These are phyloP conservation scores for Hydrozoanthus tunicans DNA, from an alignment of 64 coral and sea anemone genomes.

Conservation along the genomic window DNA sequence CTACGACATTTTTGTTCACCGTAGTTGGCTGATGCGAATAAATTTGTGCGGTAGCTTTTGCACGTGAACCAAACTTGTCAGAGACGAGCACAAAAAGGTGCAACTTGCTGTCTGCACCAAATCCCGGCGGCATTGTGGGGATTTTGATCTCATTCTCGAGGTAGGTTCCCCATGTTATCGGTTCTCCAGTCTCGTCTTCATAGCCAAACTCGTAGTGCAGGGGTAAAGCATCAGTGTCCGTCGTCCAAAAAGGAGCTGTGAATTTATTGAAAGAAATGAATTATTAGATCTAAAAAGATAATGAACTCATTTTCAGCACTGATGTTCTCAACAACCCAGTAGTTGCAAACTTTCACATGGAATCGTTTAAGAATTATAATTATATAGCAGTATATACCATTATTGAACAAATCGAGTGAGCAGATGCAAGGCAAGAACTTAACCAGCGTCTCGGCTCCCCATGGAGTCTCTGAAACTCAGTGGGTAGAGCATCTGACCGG, in stretches of 20 bases:
- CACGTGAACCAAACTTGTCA: constrained; percentile 41
- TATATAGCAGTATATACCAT: too few species aligned
- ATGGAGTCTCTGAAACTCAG: too few species aligned
- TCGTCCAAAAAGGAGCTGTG: constrained; percentile 47
- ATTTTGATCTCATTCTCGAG: constrained; percentile 36
- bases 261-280: not conserved
- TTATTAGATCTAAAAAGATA: not conserved
- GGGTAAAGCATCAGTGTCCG: constrained; percentile 17
- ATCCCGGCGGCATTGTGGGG: not conserved
- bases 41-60: not conserved
- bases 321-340: too few species aligned
- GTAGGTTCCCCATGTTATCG: constrained; percentile 10
- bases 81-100: not conserved
- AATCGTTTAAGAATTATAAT: too few species aligned
- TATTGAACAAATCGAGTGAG: too few species aligned
- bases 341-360: too few species aligned
- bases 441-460: too few species aligned
- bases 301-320: too few species aligned
- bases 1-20: not conserved
- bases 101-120: not conserved
- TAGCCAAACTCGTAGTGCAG: constrained; percentile 23
- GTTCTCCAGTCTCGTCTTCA: constrained; percentile 3
- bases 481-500: too few species aligned
- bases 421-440: too few species aligned
- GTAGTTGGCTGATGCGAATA: constrained; percentile 1